Evolutionary conservation across 2,113 vertebrate species (phyloP).

Genomic region (Gallinago media): DNA sequence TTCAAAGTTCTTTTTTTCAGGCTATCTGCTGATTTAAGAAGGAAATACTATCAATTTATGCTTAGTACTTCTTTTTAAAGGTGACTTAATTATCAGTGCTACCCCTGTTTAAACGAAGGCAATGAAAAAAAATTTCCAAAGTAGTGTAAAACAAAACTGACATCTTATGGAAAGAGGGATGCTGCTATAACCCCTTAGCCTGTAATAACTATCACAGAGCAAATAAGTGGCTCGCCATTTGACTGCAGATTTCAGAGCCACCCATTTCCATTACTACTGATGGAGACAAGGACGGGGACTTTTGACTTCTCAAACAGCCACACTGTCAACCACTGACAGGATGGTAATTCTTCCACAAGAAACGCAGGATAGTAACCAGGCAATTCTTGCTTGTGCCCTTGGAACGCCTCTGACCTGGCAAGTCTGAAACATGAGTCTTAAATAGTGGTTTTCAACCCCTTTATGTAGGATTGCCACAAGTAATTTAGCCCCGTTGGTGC

Average conservation of each 20-base stretch:
- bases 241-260: not conserved
- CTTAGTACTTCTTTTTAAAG: constrained; percentile 13
- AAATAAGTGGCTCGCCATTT: not conserved
- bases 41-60: constrained; percentile 39
- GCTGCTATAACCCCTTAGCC: not conserved
- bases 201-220: not conserved
- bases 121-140: not conserved
- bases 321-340: not conserved
- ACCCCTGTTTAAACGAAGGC: not conserved
- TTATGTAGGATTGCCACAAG: not conserved
- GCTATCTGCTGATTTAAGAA: not conserved
- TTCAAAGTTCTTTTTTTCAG: constrained; percentile 32
- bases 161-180: not conserved
- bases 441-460: not conserved
- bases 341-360: not conserved
- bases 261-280: not conserved
- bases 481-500: not conserved
- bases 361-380: not conserved
- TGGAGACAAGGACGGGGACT: not conserved
- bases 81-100: not conserved
- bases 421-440: not conserved
- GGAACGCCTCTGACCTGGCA: not conserved
- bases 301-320: not conserved
- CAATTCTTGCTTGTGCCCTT: not conserved
- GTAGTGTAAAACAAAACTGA: not conserved